Conservation (phyloP, 1,140 invertebrate species). For the Ridgeia piscesae region DNA sequence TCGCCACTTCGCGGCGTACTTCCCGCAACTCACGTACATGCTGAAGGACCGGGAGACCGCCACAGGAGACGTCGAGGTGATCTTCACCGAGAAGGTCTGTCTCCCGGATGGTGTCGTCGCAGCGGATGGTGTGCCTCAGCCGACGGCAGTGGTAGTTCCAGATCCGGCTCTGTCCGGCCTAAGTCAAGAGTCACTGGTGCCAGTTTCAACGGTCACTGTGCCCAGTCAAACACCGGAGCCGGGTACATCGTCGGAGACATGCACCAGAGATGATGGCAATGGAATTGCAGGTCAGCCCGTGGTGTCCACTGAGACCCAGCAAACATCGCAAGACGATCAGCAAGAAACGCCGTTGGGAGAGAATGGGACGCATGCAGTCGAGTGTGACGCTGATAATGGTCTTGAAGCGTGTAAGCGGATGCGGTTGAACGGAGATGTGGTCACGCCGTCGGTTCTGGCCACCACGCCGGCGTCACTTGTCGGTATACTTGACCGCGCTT, state of each 20-base stretch:
- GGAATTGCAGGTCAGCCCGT: neutral
- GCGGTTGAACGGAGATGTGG: neutral
- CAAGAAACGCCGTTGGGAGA: neutral
- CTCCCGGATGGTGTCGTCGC: neutral
- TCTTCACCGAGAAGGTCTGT: neutral
- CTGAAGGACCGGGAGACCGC: neutral
- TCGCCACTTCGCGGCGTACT: neutral
- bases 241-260: neutral
- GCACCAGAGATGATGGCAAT: neutral
- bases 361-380: neutral
- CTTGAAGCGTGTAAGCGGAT: neutral
- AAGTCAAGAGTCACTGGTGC: neutral
- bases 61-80: neutral
- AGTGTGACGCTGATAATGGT: neutral
- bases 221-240: neutral
- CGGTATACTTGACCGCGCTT: neutral
- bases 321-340: neutral
- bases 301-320: neutral
- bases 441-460: neutral
- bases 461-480: neutral
- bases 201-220: neutral
- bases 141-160: neutral
- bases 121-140: neutral
- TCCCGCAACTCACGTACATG: constrained; percentile 6
- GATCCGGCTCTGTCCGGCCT: neutral